These are phyloP conservation scores for Cuniculus paca DNA, from an alignment of 2,797 vertebrate genomes.

Conservation along the genomic window DNA sequence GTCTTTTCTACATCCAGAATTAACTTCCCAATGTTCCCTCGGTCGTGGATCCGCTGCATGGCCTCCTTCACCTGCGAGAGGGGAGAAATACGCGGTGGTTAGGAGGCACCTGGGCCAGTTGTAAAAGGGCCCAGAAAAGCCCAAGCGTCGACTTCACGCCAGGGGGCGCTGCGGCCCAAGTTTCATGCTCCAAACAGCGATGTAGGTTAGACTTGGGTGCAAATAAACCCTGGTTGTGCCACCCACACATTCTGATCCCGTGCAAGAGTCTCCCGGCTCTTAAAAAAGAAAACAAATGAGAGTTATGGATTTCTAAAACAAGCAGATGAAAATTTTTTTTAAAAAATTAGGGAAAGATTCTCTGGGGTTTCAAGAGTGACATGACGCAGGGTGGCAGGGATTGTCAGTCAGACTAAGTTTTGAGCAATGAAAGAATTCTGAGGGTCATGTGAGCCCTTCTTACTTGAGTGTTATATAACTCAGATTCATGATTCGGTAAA, in stretches of 20 bases:
- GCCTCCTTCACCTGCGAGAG: conserved; percentile 97
- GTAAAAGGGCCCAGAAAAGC: background rate
- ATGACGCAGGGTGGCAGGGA: background rate
- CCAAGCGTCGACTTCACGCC: background rate
- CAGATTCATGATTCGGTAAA: background rate
- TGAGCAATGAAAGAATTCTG: background rate
- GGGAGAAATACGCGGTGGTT: background rate
- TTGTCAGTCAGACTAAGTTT: background rate
- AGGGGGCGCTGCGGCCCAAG: conserved; percentile 35
- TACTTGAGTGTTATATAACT: background rate
- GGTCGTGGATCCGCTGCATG: conserved; percentile 99
- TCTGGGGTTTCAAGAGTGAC: background rate
- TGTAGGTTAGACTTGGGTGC: rapidly evolving
- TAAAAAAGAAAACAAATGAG: background rate
- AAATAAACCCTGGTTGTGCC: background rate
- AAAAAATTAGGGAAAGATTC: background rate
- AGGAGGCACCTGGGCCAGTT: background rate
- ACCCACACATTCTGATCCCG: background rate
- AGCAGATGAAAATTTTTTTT: background rate
- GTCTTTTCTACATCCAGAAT: conserved; percentile 98
- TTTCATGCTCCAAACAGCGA: rapidly evolving
- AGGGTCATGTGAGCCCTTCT: background rate
- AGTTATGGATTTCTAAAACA: background rate
- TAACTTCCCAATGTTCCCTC: conserved; percentile 98
- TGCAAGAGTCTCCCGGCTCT: background rate